A percentile compares a stretch with the other conserved stretches of the same genome.
These are phyloP conservation scores for Castor canadensis DNA, from an alignment of 2,113 vertebrate genomes.

Conservation along the genomic window DNA sequence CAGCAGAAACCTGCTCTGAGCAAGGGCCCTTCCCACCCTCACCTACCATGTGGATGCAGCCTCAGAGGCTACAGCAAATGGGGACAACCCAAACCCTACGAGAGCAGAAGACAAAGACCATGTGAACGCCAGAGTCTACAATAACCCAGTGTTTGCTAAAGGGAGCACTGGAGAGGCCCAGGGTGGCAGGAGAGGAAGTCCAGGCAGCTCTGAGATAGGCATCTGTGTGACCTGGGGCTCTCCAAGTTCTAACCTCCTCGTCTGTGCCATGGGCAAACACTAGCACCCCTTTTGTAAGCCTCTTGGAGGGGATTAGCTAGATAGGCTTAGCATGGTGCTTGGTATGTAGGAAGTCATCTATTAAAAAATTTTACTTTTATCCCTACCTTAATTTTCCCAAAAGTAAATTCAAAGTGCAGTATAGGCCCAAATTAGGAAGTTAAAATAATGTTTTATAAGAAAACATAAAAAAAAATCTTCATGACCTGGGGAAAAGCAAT, in stretches of 20 bases:
- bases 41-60: background rate
- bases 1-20: accelerated
- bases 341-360: background rate
- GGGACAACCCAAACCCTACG: background rate
- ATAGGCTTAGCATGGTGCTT: background rate
- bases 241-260: background rate
- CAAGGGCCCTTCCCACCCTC: accelerated
- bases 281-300: background rate
- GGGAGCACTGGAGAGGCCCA: background rate
- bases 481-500: background rate
- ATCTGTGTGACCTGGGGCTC: background rate
- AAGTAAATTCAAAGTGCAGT: background rate
- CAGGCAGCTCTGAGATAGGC: background rate
- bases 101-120: background rate
- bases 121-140: background rate
- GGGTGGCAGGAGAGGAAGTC: background rate
- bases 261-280: background rate
- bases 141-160: background rate
- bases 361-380: background rate
- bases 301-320: background rate
- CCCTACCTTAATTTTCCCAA: background rate
- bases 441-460: background rate
- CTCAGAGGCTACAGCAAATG: background rate
- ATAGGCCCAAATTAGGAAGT: background rate
- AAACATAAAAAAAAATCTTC: background rate